phyloP scores from a whole-genome alignment of 2,113 vertebrate genomes.

The Trematocara zebra region DNA sequence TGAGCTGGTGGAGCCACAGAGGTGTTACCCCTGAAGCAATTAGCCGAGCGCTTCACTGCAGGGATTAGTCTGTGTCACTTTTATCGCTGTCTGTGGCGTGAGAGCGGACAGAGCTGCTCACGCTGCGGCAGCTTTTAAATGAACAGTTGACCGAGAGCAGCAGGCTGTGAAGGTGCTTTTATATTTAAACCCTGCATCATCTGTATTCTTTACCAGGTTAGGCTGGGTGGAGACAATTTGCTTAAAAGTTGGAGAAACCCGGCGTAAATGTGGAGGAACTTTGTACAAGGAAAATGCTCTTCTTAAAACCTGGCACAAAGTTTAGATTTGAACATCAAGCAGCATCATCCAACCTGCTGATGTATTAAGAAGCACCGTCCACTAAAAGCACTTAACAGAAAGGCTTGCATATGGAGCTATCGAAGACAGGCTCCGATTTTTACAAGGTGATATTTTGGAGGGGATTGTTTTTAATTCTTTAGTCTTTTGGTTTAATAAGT shows the following conservation, averaged over 20 bases:
- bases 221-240: rapidly evolving
- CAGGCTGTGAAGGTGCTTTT: neutral
- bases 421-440: neutral
- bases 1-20: neutral
- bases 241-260: neutral
- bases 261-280: neutral
- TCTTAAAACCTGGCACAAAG: neutral
- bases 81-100: neutral
- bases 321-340: neutral
- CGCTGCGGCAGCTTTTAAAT: neutral
- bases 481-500: neutral
- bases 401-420: neutral
- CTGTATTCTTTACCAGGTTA: neutral
- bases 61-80: neutral
- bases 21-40: neutral
- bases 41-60: neutral
- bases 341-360: neutral
- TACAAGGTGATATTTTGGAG: neutral
- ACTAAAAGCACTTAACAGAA: neutral
- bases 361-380: neutral
- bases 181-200: neutral
- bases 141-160: neutral
- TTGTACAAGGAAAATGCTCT: neutral
- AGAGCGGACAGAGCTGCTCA: neutral
- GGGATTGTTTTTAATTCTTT: neutral